Conservation (phyloP, 2,888 invertebrate species). For the Lasioglossum vierecki region DNA sequence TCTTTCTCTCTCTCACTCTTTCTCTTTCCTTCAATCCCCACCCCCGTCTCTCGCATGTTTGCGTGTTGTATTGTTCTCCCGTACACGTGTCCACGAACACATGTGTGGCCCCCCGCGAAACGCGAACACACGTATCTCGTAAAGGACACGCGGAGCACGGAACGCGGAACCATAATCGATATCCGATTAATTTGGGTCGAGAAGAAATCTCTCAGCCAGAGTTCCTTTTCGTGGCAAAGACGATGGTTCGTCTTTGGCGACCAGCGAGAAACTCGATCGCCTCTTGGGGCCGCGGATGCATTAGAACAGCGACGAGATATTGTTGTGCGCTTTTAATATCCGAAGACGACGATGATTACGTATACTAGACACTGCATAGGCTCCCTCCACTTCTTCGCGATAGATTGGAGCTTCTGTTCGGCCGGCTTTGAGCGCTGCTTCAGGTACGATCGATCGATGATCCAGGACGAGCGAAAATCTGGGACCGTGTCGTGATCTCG, state of each 20-base stretch:
- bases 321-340: conserved; percentile 37
- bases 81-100: conserved; percentile 8
- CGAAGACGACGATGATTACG: conserved; percentile 11
- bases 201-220: background rate
- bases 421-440: conserved; percentile 9
- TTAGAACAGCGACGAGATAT: conserved; percentile 11
- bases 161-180: conserved; percentile 50
- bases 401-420: conserved; percentile 22
- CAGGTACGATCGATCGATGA: conserved; percentile 7
- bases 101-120: conserved; percentile 11
- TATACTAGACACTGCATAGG: background rate
- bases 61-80: background rate
- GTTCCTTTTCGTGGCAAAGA: conserved; percentile 19
- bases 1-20: background rate
- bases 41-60: background rate
- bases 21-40: background rate
- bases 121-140: conserved; percentile 2
- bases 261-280: background rate
- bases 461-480: conserved; percentile 16
- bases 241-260: conserved; percentile 8
- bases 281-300: background rate
- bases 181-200: conserved; percentile 52
- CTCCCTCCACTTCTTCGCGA: background rate
- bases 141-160: background rate
- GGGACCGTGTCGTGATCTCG: background rate